Percentiles rank a stretch among this genome's conserved stretches.
These are phyloP conservation scores for Drosophila albomicans DNA, from an alignment of 1,140 invertebrate genomes.

Conservation along the genomic window DNA sequence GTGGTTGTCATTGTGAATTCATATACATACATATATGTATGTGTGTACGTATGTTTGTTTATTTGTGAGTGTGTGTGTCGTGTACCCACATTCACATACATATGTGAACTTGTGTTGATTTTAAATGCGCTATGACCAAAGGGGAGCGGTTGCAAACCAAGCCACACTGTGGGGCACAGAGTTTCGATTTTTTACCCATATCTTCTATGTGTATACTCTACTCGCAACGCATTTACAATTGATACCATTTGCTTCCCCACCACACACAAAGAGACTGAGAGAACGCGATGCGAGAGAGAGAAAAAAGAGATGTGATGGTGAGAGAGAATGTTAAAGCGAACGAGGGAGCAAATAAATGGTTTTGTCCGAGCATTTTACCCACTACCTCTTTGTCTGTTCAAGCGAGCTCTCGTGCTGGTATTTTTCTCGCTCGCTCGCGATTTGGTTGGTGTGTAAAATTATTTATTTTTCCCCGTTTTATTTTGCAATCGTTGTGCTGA, in stretches of 20 bases:
- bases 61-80: constrained; percentile 9
- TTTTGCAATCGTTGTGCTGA: constrained; percentile 49
- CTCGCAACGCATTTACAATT: constrained; percentile 57
- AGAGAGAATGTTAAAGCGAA: constrained; percentile 34
- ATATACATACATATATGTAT: constrained; percentile 50
- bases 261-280: constrained; percentile 42
- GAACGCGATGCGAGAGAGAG: constrained; percentile 37
- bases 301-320: constrained; percentile 30
- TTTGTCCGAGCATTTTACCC: constrained; percentile 67
- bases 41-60: constrained; percentile 14
- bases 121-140: constrained; percentile 54
- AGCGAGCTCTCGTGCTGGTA: constrained; percentile 63
- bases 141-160: constrained; percentile 49
- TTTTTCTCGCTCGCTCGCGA: constrained; percentile 37
- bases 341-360: constrained; percentile 43
- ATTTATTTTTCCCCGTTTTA: constrained; percentile 59
- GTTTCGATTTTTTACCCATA: constrained; percentile 79
- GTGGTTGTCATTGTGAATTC: constrained; percentile 79
- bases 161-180: constrained; percentile 53
- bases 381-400: constrained; percentile 74
- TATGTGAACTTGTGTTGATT: constrained; percentile 75
- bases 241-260: constrained; percentile 44
- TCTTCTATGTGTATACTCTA: constrained; percentile 60
- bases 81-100: constrained; percentile 27
- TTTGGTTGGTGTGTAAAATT: constrained; percentile 61